Conservation (phyloP, 1,140 invertebrate genomes). For the Drosophila pandora region DNA sequence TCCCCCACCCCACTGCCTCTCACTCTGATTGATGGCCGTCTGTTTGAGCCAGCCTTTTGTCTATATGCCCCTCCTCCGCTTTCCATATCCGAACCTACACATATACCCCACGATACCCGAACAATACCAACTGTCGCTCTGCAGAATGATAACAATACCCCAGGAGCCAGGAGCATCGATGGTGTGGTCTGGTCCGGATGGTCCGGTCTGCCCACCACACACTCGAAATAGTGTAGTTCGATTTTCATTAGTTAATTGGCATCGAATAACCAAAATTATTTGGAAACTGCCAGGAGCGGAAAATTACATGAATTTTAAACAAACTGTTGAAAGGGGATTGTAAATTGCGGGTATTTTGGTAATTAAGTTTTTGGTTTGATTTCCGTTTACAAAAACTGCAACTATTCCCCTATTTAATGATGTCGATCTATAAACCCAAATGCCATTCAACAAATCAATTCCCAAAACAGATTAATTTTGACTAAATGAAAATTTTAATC, state of each 20-base stretch:
- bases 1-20: neutral
- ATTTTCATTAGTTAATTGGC: conserved; percentile 75
- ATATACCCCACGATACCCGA: conserved; percentile 6
- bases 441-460: conserved; percentile 14
- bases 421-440: conserved; percentile 1
- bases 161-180: conserved; percentile 1
- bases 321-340: neutral
- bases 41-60: conserved; percentile 54
- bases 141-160: conserved; percentile 61
- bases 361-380: neutral
- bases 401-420: neutral
- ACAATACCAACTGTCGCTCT: conserved; percentile 56
- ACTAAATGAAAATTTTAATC: conserved; percentile 26
- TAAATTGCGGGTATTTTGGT: neutral
- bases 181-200: no score
- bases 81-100: conserved; percentile 25
- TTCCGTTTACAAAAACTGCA: no score
- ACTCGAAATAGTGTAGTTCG: conserved; percentile 38
- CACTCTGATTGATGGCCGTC: conserved; percentile 68
- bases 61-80: conserved; percentile 6
- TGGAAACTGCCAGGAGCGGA: conserved; percentile 1
- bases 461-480: conserved; percentile 11
- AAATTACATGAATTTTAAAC: conserved; percentile 2
- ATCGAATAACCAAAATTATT: conserved; percentile 40
- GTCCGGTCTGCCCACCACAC: neutral